phyloP scores from a whole-genome alignment of 2,113 vertebrate genomes.

The Microtus richardsoni region DNA sequence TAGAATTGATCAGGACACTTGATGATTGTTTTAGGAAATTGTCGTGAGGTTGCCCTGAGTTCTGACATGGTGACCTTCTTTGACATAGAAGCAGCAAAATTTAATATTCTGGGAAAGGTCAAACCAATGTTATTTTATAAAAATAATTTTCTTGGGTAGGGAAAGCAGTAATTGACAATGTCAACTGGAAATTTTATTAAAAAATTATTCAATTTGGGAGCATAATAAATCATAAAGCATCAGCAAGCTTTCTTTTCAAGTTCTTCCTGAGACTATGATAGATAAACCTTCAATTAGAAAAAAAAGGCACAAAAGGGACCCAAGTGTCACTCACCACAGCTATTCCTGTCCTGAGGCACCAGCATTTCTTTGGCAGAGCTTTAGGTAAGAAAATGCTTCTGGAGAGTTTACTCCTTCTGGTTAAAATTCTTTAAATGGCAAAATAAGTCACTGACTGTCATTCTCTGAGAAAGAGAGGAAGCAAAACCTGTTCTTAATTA shows the following conservation, averaged over 20 bases:
- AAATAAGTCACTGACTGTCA: conserved; percentile 69
- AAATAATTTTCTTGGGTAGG: conserved; percentile 57
- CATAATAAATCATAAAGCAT: conserved; percentile 43
- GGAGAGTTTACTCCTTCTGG: conserved; percentile 58
- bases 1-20: conserved; percentile 6
- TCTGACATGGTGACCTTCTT: conserved; percentile 65
- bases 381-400: conserved; percentile 57
- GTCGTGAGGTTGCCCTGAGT: background rate
- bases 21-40: background rate
- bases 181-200: conserved; percentile 42
- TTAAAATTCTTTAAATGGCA: conserved; percentile 60
- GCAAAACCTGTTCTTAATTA: conserved; percentile 76
- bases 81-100: conserved; percentile 56
- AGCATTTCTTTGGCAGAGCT: background rate
- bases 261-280: conserved; percentile 57
- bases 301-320: background rate
- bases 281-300: conserved; percentile 27
- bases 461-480: conserved; percentile 68
- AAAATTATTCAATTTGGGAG: conserved; percentile 52
- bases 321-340: background rate
- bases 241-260: background rate
- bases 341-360: conserved; percentile 35
- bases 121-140: conserved; percentile 58
- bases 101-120: conserved; percentile 69
- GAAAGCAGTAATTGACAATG: conserved; percentile 4